Base-by-base conservation (phyloP, 2,888 invertebrate species). In the Siphlonurus alternatus region DNA sequence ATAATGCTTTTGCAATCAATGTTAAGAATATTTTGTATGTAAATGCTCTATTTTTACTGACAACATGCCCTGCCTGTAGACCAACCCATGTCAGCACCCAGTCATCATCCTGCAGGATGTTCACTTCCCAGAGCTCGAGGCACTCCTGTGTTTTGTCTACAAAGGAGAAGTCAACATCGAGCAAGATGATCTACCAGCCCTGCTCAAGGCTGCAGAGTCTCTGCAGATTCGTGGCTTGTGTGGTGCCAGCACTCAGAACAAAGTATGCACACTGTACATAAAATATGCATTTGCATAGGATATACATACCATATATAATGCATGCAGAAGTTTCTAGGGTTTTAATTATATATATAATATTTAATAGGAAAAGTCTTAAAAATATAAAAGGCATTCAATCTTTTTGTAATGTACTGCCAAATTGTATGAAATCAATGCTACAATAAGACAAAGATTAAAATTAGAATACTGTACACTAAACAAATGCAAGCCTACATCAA, bases 41-140 rank as follows among this genome's bases (percentile, higher is more conserved):
- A n/a, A n/a, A n/a, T n/a, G n/a, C n/a, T n/a, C n/a, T n/a, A n/a
- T n/a, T n/a, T n/a, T n/a, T n/a, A n/a, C n/a, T n/a, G n/a, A 38
- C 38, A 38, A 38, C 38, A n/a, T 38, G 38, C 38, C 38, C 38
- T 38, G 5, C 38, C 80, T 78, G 66, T 75, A 86, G 85, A 83
- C 84, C 75, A 86, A 86, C 79, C 86, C 86, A 73, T 84, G 83
- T 77, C 83, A 82, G 72, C 84, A 85, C 79, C 72, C 72, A 51
- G 71, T 72, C 10, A 69, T 72, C 18, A 71, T 72, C 62, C 66
- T 72, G 23, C 71, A 72, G 62, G 71, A 71, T 64, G 70, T 71
- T 23, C 68, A 70, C 61, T 70, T 69, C 63, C 64, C 68, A 24
- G 71, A 72, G 62, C 68, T 72, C 22, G 71, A 71, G 66, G 70